Evolutionary conservation across 2,888 invertebrate species (phyloP), one percentile per base, ranked within the genome.

Genomic region (Andrena marginata): DNA sequence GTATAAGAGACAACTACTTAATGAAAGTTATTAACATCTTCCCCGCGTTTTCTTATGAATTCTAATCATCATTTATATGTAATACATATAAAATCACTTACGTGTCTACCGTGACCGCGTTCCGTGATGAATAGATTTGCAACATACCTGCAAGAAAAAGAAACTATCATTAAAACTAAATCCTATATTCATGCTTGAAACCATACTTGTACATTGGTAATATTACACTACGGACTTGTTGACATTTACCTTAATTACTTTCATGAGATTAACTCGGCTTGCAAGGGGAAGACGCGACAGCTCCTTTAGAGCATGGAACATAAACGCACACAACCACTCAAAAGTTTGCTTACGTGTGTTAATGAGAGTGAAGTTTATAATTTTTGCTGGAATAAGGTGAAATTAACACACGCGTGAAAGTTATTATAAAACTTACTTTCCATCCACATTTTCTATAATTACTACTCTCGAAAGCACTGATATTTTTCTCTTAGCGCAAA

Each of bases 271-370:
- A 62, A 62, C 31, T 62, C 20, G 20, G 6, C 26, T 13, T 13
- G 8, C 31, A 31, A 62, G 56, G 56, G 23, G 35, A 56, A 56
- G 68, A 56, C 35, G 56, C 56, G 54, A 54, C 20, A 42, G 42
- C 42, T 13, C 42, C 42, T 13, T 42, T 42, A 13, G 1, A 42
- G 42, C 42, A 42, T 4, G 13, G 42, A 42, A 42, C 42, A 42
- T 42, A 8, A 54, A 54, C 54, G 23, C 10, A 8, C 54, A 20
- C 10, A 54, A 4, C 23, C 20, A 23, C 26, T 54, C 26, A 54
- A 54, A 54, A 26, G 26, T 54, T 54, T 26, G 10, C 8, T 3
- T 23, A 23, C 20, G 54, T 54, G 54, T 54, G 54, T 54, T 54
- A 26, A 54, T 10, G 26, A 54, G 54, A 26, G 23, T 23, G 23